phyloP scores from a whole-genome alignment of 2,797 vertebrate species.

The Zonotrichia albicollis region DNA sequence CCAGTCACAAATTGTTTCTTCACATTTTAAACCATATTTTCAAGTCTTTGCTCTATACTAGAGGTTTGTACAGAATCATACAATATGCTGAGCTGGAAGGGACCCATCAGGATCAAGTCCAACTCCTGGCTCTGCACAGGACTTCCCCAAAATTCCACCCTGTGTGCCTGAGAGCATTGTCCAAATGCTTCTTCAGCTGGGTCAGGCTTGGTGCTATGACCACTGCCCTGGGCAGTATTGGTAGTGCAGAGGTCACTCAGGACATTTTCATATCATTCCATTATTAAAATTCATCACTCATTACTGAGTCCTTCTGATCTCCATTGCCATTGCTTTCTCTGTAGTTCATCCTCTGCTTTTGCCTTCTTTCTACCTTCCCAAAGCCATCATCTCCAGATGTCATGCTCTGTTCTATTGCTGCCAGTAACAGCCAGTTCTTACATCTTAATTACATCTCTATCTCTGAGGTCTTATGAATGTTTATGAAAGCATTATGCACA shows the following conservation, averaged over 20 bases:
- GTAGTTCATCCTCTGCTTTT: neutral
- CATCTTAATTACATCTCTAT: neutral
- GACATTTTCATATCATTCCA: neutral
- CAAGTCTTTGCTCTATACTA: neutral
- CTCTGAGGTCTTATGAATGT: neutral
- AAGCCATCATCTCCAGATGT: neutral
- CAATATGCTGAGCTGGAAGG: neutral
- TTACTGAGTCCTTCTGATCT: neutral
- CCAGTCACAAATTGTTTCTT: neutral
- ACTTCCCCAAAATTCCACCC: neutral
- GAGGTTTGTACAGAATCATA: neutral
- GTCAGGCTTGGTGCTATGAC: neutral
- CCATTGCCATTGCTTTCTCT: neutral
- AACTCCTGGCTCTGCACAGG: neutral
- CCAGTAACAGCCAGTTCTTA: neutral
- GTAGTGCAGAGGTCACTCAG: neutral
- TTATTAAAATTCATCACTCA: neutral
- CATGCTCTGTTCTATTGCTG: neutral
- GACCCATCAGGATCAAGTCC: neutral
- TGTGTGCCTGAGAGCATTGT: neutral
- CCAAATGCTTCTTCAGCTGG: accelerated
- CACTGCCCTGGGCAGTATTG: neutral
- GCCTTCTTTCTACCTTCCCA: neutral
- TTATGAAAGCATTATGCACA: neutral
- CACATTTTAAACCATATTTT: neutral